Evolutionary conservation across 2,888 invertebrate genomes (phyloP).

Genomic region (Aleiodes alternator): DNA sequence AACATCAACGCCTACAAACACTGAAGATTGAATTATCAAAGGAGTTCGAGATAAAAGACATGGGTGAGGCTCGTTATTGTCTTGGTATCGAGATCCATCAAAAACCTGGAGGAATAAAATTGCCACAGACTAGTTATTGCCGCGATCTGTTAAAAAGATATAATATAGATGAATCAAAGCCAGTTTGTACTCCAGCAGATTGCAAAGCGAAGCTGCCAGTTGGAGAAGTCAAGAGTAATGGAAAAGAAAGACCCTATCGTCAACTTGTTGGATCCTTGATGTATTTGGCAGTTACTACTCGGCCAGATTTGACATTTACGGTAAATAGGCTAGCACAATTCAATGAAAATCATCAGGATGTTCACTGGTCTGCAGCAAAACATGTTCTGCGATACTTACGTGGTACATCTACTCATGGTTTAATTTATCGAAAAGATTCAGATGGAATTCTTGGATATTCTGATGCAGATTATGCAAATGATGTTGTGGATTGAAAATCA

Average conservation of each 20-base stretch:
- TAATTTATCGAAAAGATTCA: conserved; percentile 38
- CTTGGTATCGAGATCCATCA: conserved; percentile 53
- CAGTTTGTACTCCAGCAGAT: conserved; percentile 41
- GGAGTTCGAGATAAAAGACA: conserved; percentile 55
- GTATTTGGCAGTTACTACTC: conserved; percentile 44
- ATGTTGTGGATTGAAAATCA: conserved; percentile 39
- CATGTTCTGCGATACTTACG: conserved; percentile 46
- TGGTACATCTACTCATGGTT: conserved; percentile 35
- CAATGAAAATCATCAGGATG: background rate
- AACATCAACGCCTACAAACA: conserved; percentile 14
- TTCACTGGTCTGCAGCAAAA: conserved; percentile 48
- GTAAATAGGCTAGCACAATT: conserved; percentile 43
- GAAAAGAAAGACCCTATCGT: conserved; percentile 42
- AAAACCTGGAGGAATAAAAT: conserved; percentile 39
- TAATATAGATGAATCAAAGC: conserved; percentile 43
- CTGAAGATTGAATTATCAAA: conserved; percentile 44
- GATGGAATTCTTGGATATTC: conserved; percentile 40
- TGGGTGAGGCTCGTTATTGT: conserved; percentile 53
- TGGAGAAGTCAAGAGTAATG: background rate
- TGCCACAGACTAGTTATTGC: conserved; percentile 54
- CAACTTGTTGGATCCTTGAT: conserved; percentile 46
- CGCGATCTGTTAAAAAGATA: conserved; percentile 41
- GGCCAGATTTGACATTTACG: conserved; percentile 44
- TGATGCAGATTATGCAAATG: conserved; percentile 49
- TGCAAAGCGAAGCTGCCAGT: conserved; percentile 24